These are phyloP conservation scores for Scaptodrosophila latifasciaeformis DNA, from an alignment of 2,888 invertebrate species.

Conservation along the genomic window DNA sequence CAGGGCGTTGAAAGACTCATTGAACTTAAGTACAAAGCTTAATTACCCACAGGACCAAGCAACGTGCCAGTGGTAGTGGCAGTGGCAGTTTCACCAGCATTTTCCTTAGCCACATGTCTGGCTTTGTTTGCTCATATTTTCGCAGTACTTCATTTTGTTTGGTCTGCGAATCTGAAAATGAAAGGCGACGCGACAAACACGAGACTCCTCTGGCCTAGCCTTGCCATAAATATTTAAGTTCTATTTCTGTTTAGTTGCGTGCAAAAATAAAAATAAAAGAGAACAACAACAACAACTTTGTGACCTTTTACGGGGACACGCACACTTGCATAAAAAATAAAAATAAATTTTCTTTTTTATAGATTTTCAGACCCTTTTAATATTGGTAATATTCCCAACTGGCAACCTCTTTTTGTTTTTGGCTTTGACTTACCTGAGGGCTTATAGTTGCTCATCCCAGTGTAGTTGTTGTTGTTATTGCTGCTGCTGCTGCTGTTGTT, in stretches of 20 bases:
- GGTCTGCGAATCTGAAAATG: neutral
- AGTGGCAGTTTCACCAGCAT: too few species aligned
- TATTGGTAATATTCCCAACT: neutral
- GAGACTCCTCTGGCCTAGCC: too few species aligned
- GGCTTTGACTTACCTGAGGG: constrained; percentile 29
- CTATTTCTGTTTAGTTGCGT: constrained; percentile 37
- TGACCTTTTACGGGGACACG: constrained; percentile 35
- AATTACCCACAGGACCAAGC: constrained; percentile 40
- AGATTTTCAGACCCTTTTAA: too few species aligned
- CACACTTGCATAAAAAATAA: constrained; percentile 21
- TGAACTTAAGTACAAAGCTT: constrained; percentile 55
- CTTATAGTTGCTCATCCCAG: constrained; percentile 57
- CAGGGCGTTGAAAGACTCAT: constrained; percentile 59
- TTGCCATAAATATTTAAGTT: constrained; percentile 30
- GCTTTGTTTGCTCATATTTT: constrained; percentile 2
- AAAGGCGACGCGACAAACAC: too few species aligned
- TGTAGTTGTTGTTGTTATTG: constrained; percentile 55
- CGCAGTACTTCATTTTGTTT: constrained; percentile 28
- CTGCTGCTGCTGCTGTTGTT: constrained; percentile 53
- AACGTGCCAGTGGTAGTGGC: neutral
- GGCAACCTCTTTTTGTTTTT: neutral
- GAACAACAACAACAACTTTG: too few species aligned
- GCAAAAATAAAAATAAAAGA: constrained; percentile 40
- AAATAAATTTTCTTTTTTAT: constrained; percentile 22
- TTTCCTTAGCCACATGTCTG: neutral